Percentiles rank a stretch among this genome's conserved stretches.
phyloP scores from a whole-genome alignment of 2,888 invertebrate species.

The Himalopsyche japonica region DNA sequence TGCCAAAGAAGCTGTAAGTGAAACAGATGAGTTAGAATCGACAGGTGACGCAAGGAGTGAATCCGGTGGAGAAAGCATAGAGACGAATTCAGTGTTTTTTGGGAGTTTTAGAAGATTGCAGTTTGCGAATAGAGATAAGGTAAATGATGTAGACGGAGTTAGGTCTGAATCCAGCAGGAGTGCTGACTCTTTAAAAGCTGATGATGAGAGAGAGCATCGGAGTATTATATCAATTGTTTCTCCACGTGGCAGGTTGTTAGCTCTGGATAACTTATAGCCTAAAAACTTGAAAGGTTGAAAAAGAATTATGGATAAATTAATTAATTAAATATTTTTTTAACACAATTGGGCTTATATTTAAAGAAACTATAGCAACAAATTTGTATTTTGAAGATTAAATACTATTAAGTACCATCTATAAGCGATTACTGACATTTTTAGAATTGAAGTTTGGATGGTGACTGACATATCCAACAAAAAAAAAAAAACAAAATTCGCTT shows the following conservation, averaged over 20 bases:
- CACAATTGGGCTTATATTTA: too few relatives aligned
- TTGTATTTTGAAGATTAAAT: too few relatives aligned
- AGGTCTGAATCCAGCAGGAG: constrained; percentile 9
- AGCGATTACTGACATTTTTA: too few relatives aligned
- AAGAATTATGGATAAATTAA: too few relatives aligned
- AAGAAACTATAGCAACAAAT: too few relatives aligned
- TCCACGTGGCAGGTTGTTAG: constrained; percentile 22
- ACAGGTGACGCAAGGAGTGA: constrained; percentile 80
- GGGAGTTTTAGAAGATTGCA: constrained; percentile 64
- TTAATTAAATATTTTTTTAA: too few relatives aligned
- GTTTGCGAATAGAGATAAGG: constrained; percentile 7
- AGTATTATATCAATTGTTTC: constrained; percentile 27
- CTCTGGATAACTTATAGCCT: constrained; percentile 30
- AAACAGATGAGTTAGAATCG: constrained; percentile 77
- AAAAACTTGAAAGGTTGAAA: not conserved
- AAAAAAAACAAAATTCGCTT: too few relatives aligned
- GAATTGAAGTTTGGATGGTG: too few relatives aligned
- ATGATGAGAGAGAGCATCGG: constrained; percentile 19
- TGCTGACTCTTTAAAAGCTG: constrained; percentile 7
- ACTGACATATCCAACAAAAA: too few relatives aligned
- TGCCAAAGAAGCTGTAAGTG: constrained; percentile 53
- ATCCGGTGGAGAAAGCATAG: constrained; percentile 84
- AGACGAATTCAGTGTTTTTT: constrained; percentile 85
- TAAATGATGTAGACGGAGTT: not conserved
- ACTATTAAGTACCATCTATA: too few relatives aligned